Base-by-base conservation (phyloP, 2,113 vertebrate species). In the Periophthalmus modestus region DNA sequence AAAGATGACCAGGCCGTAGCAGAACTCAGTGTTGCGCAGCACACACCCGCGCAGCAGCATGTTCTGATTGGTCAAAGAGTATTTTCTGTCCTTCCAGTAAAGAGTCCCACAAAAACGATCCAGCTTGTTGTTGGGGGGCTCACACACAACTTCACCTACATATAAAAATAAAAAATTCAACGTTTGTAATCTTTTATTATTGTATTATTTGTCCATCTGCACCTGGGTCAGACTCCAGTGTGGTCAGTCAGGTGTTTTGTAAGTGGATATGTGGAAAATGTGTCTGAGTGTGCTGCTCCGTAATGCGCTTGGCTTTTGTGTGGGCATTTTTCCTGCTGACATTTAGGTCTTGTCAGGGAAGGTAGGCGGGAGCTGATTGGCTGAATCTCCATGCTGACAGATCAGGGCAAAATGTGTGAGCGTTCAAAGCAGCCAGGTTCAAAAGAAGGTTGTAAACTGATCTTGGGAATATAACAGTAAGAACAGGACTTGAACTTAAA, bases 41-140 rank as follows among this genome's bases (percentile, higher is more conserved):
- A 98, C 94, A 0, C 97, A 98, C 63, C 97, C 97, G 11, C 97
- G 93, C 57, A 98, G 93, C 78, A 98, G 93, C 96, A 97, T 95
- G 89, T 96, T 97, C 91, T 96, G 96, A 89, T 98, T 98, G 90
- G 91, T 96, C 79, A 98, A 90, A 1, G 93, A 68, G 70, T 95
- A 93, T 66, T 96, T 97, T 88, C 58, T 95, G 15, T 95, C 95
- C 81, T 91, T 94, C 96, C 96, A 98, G 89, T 96, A 94, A 11
- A 98, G 91, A 0, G 88, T 95, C 36, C 97, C 97, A 0, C 93
- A 91, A 82, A 98, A 98, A 66, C 94, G 96, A 87, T 98, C 97
- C 85, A 98, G 95, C 76, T 98, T 98, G 89, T 98, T 98, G 93
- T 98, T 98, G 71, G 97, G 97, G 15, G 96, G 95, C 46, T 98